A percentile compares a stretch with the other conserved stretches of the same genome.
These are phyloP conservation scores for Gallinago jamesoni DNA, from an alignment of 2,113 vertebrate genomes.

Conservation along the genomic window DNA sequence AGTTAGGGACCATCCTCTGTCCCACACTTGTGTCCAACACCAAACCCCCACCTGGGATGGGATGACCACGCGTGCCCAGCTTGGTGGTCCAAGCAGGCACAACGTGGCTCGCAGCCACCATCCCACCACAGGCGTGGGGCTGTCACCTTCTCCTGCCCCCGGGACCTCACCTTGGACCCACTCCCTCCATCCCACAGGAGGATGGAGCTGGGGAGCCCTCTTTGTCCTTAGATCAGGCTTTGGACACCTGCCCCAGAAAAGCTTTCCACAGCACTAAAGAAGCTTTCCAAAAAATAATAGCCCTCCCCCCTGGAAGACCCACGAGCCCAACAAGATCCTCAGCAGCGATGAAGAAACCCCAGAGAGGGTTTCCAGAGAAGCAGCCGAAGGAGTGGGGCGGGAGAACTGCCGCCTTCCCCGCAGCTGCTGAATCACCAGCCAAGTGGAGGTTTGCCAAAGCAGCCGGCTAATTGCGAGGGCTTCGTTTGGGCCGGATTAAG, in stretches of 20 bases:
- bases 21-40: rapidly evolving
- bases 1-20: not conserved
- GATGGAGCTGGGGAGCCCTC: not conserved
- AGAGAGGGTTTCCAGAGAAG: not conserved
- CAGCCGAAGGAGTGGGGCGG: rapidly evolving
- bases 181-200: rapidly evolving
- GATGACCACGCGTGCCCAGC: rapidly evolving
- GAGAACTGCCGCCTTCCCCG: not conserved
- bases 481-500: not conserved
- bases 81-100: not conserved
- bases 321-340: rapidly evolving
- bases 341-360: rapidly evolving
- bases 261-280: not conserved
- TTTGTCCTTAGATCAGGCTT: not conserved
- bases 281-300: rapidly evolving
- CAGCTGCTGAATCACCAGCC: not conserved
- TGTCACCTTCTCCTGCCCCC: not conserved
- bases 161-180: rapidly evolving
- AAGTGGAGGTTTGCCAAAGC: not conserved
- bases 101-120: rapidly evolving
- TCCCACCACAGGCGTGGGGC: not conserved
- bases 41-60: not conserved
- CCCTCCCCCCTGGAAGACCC: rapidly evolving
- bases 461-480: not conserved
- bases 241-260: not conserved